These are phyloP conservation scores for Zygogramma bicolorata DNA, from an alignment of 2,888 invertebrate species.

Conservation along the genomic window DNA sequence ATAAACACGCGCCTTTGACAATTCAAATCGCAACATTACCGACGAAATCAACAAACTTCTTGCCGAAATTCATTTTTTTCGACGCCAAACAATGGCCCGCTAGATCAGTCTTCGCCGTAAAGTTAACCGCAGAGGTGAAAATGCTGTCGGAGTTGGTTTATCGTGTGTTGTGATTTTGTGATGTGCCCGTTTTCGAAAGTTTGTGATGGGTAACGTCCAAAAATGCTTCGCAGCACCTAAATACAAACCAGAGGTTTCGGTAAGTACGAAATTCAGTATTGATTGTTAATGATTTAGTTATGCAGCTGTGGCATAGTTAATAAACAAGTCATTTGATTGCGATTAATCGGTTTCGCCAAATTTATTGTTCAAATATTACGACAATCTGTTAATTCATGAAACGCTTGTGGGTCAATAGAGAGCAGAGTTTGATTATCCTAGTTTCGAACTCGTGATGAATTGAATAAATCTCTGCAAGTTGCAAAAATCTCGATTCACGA, in stretches of 20 bases:
- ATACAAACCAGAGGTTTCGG: conserved; percentile 48
- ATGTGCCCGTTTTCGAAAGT: conserved; percentile 26
- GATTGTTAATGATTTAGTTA: not conserved
- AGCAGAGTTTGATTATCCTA: too few species aligned
- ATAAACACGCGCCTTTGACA: conserved; percentile 54
- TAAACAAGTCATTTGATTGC: not conserved
- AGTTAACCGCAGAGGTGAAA: not conserved
- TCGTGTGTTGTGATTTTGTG: conserved; percentile 20
- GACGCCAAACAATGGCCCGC: not conserved
- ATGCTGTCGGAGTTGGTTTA: not conserved
- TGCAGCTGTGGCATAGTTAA: not conserved
- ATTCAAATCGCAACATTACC: conserved; percentile 46
- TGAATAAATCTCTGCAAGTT: too few species aligned
- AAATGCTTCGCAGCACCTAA: conserved; percentile 57
- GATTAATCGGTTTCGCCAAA: not conserved
- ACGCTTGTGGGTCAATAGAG: not conserved
- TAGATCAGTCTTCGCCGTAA: not conserved
- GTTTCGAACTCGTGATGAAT: too few species aligned
- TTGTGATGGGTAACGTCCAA: conserved; percentile 59
- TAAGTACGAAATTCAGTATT: conserved; percentile 15
- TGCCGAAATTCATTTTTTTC: conserved; percentile 32
- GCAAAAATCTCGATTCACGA: too few species aligned
- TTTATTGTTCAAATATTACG: not conserved
- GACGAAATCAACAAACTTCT: conserved; percentile 42
- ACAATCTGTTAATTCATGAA: conserved; percentile 3